Percentiles rank a stretch among this genome's conserved stretches.
phyloP scores from a whole-genome alignment of 2,113 vertebrate species.

The Candoia aspera region DNA sequence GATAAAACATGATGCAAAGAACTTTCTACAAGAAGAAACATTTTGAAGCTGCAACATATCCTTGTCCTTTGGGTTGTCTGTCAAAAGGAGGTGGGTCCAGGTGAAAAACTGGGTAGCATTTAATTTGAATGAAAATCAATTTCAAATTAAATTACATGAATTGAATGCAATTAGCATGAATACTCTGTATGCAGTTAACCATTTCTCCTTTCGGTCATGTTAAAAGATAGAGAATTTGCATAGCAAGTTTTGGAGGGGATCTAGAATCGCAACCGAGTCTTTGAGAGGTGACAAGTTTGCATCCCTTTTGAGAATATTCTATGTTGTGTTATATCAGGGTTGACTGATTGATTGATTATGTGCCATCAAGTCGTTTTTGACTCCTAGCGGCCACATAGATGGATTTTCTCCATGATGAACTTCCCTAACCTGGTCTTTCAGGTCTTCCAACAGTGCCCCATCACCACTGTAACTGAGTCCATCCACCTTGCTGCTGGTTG shows the following conservation, averaged over 20 bases:
- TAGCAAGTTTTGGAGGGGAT: background rate
- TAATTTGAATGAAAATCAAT: background rate
- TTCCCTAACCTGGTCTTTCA: too few species aligned
- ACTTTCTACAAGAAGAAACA: background rate
- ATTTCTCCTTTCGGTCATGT: background rate
- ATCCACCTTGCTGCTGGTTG: too few species aligned
- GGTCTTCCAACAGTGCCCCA: too few species aligned
- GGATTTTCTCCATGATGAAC: too few species aligned
- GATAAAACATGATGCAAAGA: conserved; percentile 7
- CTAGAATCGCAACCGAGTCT: background rate
- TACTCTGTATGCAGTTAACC: background rate
- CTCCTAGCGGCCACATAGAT: too few species aligned
- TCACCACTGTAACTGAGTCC: too few species aligned
- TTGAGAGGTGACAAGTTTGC: background rate
- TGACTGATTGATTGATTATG: too few species aligned
- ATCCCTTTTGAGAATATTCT: too few species aligned
- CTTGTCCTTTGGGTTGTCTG: background rate
- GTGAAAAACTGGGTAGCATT: background rate
- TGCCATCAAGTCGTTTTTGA: too few species aligned
- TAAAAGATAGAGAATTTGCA: background rate
- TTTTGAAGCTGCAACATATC: background rate
- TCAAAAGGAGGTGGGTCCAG: background rate
- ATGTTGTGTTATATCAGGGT: too few species aligned
- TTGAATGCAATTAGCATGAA: background rate
- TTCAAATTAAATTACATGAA: background rate